Evolutionary conservation across 1,140 invertebrate species (phyloP), one percentile per base, ranked within the genome.

Genomic region (Chymomyza costata): DNA sequence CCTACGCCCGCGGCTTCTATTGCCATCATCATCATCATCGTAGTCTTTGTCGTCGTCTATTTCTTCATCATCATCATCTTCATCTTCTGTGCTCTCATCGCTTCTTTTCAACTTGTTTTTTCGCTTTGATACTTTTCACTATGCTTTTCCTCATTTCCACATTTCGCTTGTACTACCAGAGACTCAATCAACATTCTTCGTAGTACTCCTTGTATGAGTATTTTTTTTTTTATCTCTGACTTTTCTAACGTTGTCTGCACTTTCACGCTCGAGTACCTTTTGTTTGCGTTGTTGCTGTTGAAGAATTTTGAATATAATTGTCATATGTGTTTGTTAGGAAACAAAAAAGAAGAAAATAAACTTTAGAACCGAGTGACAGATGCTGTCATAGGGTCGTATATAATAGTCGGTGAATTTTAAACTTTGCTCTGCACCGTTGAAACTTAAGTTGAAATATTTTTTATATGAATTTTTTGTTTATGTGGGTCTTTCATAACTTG

Each of bases 81-180:
- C 40, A 6, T 28, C 13, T 37, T 41, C 17, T 21, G 55, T 37
- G 19, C 53, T 50, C 49, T 48, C 45, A 40, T 32, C 46, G 45
- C 47, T 52, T 41, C 40, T 47, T 74, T 66, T 46, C 55, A 60
- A 69, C 65, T 76, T 61, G 70, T 69, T 69, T 62, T n/a, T 76
- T 38, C 11, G 51, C 45, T 51, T 58, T 35, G 46, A 49, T 64
- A 60, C 64, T 64, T 66, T 66, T 64, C 60, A 46, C 48, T 63
- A 46, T 44, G 54, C 60, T 58, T 65, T 47, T 58, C 59, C 51
- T 37, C 54, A 38, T 45, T 34, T 47, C 51, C 41, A 21, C 28
- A 46, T 18, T 25, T 5, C 21, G 3, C 21, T 8, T 5, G 21
- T 8, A 25, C 3, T 8, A 25, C 21, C 21, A 25, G 21, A n/a